Conservation (phyloP, 2,888 invertebrate species). For the Psylliodes chrysocephalus region DNA sequence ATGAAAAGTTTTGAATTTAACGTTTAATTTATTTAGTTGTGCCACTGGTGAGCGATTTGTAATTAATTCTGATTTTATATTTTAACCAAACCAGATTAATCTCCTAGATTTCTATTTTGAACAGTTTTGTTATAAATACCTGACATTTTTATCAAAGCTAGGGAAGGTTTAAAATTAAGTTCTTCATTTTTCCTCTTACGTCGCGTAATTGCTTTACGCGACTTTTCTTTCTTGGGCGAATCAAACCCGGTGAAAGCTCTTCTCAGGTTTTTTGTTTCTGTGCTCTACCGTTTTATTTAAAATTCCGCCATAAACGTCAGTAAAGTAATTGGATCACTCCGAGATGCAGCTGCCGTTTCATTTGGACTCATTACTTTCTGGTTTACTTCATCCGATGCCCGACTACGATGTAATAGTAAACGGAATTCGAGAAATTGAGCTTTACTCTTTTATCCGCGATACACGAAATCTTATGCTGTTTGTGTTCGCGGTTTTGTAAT, state of each 20-base stretch:
- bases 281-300: slow-evolving; percentile 19
- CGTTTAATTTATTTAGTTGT: too few species aligned
- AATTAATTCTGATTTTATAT: too few species aligned
- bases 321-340: slow-evolving; percentile 25
- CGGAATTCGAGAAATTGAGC: slow-evolving; percentile 15
- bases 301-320: slow-evolving; percentile 13
- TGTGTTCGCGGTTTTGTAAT: too few species aligned
- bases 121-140: too few species aligned
- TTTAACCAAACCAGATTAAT: too few species aligned
- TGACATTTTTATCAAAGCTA: too few species aligned
- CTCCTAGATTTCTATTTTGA: too few species aligned
- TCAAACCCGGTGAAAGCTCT: not conserved
- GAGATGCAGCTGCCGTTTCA: slow-evolving; percentile 15
- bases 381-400: slow-evolving; percentile 14
- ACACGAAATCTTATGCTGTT: too few species aligned
- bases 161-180: not conserved
- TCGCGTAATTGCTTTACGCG: not conserved
- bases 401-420: not conserved
- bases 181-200: not conserved
- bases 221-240: not conserved
- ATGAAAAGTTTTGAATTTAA: too few species aligned
- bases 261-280: not conserved
- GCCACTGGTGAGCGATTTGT: too few species aligned
- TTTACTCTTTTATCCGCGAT: slow-evolving; percentile 4
- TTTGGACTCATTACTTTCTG: slow-evolving; percentile 27